Conservation (phyloP, 2,113 vertebrate species). For the Camelus dromedarius region DNA sequence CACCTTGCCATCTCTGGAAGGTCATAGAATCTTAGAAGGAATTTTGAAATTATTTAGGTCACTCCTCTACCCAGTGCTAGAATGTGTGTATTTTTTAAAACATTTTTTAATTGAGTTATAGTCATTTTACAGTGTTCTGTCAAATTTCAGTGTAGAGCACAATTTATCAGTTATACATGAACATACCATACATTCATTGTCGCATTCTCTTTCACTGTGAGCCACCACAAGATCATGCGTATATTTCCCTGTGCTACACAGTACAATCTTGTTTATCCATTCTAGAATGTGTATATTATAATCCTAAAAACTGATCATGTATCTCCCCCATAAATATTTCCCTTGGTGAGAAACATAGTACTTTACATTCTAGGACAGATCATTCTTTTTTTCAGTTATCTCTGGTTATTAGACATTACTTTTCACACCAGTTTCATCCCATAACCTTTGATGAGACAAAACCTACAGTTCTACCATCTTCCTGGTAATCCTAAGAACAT, state of each 20-base stretch:
- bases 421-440: neutral
- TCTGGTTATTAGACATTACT: neutral
- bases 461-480: neutral
- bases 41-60: neutral
- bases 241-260: no score
- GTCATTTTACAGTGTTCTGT: no score
- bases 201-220: no score
- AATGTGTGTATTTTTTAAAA: neutral
- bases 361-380: neutral
- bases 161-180: no score
- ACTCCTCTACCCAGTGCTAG: neutral
- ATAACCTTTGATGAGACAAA: constrained; percentile 11
- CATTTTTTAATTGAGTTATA: no score
- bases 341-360: neutral
- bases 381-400: neutral
- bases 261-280: no score
- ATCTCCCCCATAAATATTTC: neutral
- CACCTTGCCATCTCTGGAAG: neutral
- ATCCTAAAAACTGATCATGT: neutral
- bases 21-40: neutral
- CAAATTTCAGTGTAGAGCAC: no score
- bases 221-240: no score
- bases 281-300: neutral
- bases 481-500: neutral
- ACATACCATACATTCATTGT: no score